These are phyloP conservation scores for Caenorhabditis auriculariae DNA, from an alignment of 2,888 invertebrate genomes.

Conservation along the genomic window DNA sequence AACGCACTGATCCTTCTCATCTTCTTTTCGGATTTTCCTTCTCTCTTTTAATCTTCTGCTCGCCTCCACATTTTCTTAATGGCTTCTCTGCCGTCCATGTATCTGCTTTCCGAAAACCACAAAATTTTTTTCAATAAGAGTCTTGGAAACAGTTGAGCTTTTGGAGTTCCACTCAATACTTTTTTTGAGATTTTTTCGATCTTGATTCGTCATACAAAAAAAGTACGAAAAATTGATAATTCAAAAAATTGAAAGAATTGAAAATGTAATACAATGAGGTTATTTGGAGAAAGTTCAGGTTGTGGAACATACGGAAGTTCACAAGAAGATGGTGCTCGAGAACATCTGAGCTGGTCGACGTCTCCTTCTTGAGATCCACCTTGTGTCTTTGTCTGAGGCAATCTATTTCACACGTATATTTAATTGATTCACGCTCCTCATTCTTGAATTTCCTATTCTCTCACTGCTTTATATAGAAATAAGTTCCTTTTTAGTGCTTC, in stretches of 20 bases:
- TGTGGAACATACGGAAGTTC: constrained; percentile 98
- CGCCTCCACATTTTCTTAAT: too few relatives aligned
- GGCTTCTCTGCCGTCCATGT: too few relatives aligned
- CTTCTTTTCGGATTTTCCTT: too few relatives aligned
- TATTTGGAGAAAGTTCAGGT: constrained; percentile 66
- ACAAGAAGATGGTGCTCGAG: constrained; percentile 98
- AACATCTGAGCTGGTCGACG: constrained; percentile 43
- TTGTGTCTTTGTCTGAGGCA: neutral
- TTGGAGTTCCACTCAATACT: too few relatives aligned
- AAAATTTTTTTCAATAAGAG: too few relatives aligned
- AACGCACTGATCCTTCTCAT: too few relatives aligned
- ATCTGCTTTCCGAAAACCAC: too few relatives aligned
- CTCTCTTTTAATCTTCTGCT: too few relatives aligned
- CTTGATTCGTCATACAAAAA: too few relatives aligned
- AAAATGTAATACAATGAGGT: neutral
- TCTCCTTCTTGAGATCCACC: neutral
- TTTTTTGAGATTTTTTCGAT: too few relatives aligned
- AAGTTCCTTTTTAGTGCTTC: neutral
- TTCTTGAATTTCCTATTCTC: neutral
- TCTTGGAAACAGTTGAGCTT: too few relatives aligned
- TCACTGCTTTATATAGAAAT: too few relatives aligned
- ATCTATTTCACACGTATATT: constrained; percentile 1
- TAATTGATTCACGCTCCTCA: neutral
- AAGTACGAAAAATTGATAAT: constrained; percentile 1
- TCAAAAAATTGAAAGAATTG: neutral